Evolutionary conservation across 2,113 vertebrate genomes (phyloP).

Genomic region (Rhabdomys dilectus): DNA sequence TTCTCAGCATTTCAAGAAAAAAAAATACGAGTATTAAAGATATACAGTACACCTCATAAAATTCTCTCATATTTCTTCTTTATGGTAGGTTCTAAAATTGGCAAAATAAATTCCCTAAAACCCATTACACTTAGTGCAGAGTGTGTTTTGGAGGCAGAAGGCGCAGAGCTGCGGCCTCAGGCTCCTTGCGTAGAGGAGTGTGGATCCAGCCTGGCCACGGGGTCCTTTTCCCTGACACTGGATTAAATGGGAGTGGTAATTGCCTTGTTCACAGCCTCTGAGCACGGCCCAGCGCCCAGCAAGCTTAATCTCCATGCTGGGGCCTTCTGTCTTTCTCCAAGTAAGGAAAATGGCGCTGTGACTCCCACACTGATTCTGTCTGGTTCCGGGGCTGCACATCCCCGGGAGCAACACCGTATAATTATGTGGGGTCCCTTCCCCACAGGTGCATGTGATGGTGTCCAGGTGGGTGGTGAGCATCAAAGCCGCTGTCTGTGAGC

Average conservation of each 20-base stretch:
- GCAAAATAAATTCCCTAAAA: conserved; percentile 82
- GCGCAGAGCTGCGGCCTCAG: accelerated
- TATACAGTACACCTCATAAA: conserved; percentile 79
- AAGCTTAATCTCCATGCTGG: neutral
- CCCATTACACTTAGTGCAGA: conserved; percentile 66
- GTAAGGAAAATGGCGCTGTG: accelerated
- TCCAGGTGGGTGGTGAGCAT: neutral
- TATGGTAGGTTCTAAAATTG: conserved; percentile 79
- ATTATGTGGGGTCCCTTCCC: neutral
- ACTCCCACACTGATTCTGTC: accelerated
- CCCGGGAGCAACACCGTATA: accelerated
- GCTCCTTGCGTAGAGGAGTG: accelerated
- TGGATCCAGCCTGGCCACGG: accelerated
- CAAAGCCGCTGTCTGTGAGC: neutral
- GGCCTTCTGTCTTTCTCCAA: neutral
- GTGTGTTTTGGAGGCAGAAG: conserved; percentile 49
- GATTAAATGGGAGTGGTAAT: accelerated
- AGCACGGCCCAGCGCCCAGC: neutral
- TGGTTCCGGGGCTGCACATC: neutral
- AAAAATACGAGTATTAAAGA: conserved; percentile 76
- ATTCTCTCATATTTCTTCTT: conserved; percentile 79
- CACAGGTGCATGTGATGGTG: neutral
- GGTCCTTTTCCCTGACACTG: neutral
- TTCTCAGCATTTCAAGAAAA: conserved; percentile 74
- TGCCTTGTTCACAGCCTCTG: neutral